Evolutionary conservation across 2,797 vertebrate species (phyloP), one percentile per base, ranked within the genome.

Genomic region (Jordanella pulchra): DNA sequence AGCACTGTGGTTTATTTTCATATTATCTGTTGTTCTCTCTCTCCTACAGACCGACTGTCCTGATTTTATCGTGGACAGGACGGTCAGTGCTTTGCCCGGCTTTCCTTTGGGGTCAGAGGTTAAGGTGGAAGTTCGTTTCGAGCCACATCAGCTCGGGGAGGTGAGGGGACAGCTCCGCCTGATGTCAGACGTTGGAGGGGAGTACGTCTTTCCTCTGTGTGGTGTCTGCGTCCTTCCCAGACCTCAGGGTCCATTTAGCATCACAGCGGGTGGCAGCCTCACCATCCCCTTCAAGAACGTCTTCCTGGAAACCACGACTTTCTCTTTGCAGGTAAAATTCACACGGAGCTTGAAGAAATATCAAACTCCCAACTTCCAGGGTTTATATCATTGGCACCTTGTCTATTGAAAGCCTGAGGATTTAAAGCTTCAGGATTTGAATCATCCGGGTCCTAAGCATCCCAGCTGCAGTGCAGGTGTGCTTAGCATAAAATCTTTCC

Each of bases 251-350:
- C 96, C 95, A 1, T 93, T 96, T 65, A 69, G 68, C 69, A 87
- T 98, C 80, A 92, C 75, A 60, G 80, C 92, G 0, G 92, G 96
- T 0, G 78, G 76, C 82, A 94, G 11, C 69, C 17, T 92, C 28
- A 39, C 86, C 35, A 96, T 98, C 79, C 91, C 94, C 63, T 98
- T 98, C 89, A 98, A 96, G 82, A 99, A 97, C 0, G 28, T 97
- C 25, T 97, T 98, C 90, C 82, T 81, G 7, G 93, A 95, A 50
- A 61, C 90, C 5, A 91, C 87, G 0, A 35, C 87, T 39, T 97
- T 95, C 85, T 93, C 91, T 69, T 94, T 88, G 76, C 78, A 79
- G 0, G 90, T 92, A 75, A 66, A 65, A 47, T 58, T 3, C 11
- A 0, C 0, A 35, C 27, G 9, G 51, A 47, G 10, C 3, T 30